Conservation (phyloP, 2,888 invertebrate species). For the Harpalus rubripes region DNA sequence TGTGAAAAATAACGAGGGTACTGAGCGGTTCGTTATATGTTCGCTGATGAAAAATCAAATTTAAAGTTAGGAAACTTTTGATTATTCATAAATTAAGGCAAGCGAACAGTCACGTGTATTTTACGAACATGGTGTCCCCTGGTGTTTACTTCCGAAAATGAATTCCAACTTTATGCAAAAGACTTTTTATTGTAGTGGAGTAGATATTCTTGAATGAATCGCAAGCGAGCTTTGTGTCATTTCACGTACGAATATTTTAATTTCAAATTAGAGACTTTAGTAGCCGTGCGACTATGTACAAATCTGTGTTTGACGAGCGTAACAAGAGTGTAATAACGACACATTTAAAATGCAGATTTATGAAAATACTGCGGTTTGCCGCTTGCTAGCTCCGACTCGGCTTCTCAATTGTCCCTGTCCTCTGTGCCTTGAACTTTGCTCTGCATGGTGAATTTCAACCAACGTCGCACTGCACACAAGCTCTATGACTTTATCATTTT, state of each 20-base stretch:
- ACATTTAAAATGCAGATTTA: slow-evolving; percentile 70
- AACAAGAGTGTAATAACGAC: slow-evolving; percentile 68
- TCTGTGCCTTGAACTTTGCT: neutral
- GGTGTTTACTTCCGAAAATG: slow-evolving; percentile 56
- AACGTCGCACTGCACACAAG: neutral
- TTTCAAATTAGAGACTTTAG: slow-evolving; percentile 67
- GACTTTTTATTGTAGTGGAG: slow-evolving; percentile 58
- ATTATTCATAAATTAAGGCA: slow-evolving; percentile 45
- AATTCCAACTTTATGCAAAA: slow-evolving; percentile 63
- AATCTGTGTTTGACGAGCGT: slow-evolving; percentile 68
- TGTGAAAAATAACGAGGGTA: neutral
- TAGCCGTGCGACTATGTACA: slow-evolving; percentile 64
- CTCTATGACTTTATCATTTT: no score
- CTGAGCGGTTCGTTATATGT: slow-evolving; percentile 21
- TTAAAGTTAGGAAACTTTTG: slow-evolving; percentile 55
- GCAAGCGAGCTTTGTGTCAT: slow-evolving; percentile 50
- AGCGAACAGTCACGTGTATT: slow-evolving; percentile 24
- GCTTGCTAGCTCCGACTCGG: slow-evolving; percentile 60
- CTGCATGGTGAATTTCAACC: neutral
- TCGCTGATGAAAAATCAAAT: slow-evolving; percentile 39
- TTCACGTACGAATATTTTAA: slow-evolving; percentile 69
- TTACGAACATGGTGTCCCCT: slow-evolving; percentile 18
- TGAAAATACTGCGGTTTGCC: slow-evolving; percentile 67
- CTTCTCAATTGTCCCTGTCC: slow-evolving; percentile 19
- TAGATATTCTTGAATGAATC: slow-evolving; percentile 57